Evolutionary conservation across 30 jellyfish, hydroid and myxozoan genomes (phyloP), one percentile per base, ranked within the genome.

Genomic region (Aurelia sp.): DNA sequence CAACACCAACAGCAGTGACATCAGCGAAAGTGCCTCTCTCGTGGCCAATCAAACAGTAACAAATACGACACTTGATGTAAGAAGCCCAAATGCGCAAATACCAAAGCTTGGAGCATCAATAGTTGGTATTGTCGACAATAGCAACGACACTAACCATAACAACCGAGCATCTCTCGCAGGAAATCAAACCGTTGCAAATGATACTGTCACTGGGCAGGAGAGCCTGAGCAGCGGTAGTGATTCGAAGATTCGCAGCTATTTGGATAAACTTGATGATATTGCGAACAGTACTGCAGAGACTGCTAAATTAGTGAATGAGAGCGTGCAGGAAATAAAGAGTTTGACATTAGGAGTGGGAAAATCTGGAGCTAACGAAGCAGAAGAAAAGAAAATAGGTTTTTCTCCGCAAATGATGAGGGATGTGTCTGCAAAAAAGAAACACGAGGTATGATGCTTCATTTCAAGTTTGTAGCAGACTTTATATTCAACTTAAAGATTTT

Each of bases 391-490:
- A 5, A 37, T 55, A 4, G 37, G 62, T 10, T 10, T 12, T 23
- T 20, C 70, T 9, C 27, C 57, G 6, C 77, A 27, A 6, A 57
- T 40, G 21, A 55, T 19, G 33, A 85, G 64, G 66, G 94, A 85
- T 66, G 88, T 63, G 1, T 35, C 20, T 13, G 94, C 82, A 11
- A 70, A 85, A 12, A 85, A 85, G 55, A 85, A 73, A 22, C 94
- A 85, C 9, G 88, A 81, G 77, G 85, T 68, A 31, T 20, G 33
- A 37, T 3, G 50, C 4, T 37, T 37, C 10, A 37, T 37, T 37
- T 37, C 10, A 37, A 37, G 0, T 37, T 4, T 37, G 10, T 2
- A 2, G 10, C 50, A 37, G 50, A 9, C 3, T 5, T 37, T 4
- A n/a, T 7, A 37, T 37, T 37, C 10, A 37, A 4, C 50, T 37